phyloP scores from a whole-genome alignment of 37 sponge, comb jelly and placozoan genomes.

The Theonella swinhoei region DNA sequence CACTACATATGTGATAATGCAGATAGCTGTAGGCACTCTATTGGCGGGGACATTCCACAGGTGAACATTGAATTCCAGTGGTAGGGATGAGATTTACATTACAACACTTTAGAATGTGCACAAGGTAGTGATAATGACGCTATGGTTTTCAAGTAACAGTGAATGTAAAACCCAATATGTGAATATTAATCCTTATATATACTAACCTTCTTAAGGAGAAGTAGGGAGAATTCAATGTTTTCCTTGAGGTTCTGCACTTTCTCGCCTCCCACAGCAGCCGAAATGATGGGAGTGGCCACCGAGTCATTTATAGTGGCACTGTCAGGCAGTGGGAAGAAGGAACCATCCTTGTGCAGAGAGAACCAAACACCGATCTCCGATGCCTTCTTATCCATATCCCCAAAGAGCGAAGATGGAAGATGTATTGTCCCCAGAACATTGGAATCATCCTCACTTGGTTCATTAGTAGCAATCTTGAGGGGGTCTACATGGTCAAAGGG shows the following conservation, averaged over 20 bases:
- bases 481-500: too few species aligned
- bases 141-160: neutral
- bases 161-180: neutral
- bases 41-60: too few species aligned
- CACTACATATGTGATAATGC: too few species aligned
- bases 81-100: too few species aligned
- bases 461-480: too few species aligned
- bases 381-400: neutral
- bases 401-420: conserved; percentile 13
- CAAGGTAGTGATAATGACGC: too few species aligned
- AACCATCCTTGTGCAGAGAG: neutral
- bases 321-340: conserved; percentile 6
- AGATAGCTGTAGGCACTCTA: too few species aligned
- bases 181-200: conserved; percentile 1
- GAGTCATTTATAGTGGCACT: neutral
- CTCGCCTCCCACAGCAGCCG: conserved; percentile 9
- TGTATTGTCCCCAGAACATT: neutral
- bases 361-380: conserved; percentile 1
- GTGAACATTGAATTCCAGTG: too few species aligned
- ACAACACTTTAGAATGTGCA: too few species aligned
- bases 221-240: neutral
- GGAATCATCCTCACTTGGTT: neutral
- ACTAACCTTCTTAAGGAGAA: neutral
- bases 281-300: neutral
- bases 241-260: conserved; percentile 20